These are phyloP conservation scores for Dermatemys mawii DNA, from an alignment of 2,113 vertebrate species.

Conservation along the genomic window DNA sequence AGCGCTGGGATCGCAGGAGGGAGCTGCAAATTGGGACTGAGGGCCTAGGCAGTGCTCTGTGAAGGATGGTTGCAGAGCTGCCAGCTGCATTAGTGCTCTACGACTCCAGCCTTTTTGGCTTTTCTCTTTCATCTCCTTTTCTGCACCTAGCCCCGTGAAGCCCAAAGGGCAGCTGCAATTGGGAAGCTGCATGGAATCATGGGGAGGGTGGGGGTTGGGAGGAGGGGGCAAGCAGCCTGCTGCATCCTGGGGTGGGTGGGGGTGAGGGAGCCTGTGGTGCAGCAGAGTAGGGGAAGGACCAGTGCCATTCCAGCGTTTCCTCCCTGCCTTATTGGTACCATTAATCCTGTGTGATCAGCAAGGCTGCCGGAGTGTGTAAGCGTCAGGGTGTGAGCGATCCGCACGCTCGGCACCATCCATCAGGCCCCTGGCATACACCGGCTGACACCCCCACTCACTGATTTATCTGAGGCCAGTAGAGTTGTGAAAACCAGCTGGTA, in stretches of 20 bases:
- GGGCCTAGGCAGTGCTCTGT: neutral
- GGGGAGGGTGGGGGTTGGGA: neutral
- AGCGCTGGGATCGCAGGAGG: neutral
- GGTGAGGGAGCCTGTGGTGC: accelerated
- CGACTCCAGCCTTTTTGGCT: neutral
- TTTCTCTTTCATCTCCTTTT: too few relatives aligned
- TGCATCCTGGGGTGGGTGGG: neutral
- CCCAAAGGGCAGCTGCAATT: neutral
- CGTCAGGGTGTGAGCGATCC: constrained; percentile 51
- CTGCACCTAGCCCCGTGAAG: too few relatives aligned
- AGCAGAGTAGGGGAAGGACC: neutral
- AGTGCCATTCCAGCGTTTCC: constrained; percentile 24
- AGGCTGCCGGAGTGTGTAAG: constrained; percentile 32
- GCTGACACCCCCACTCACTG: constrained; percentile 49
- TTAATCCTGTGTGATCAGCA: constrained; percentile 6
- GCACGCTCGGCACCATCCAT: constrained; percentile 56
- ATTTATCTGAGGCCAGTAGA: constrained; percentile 73
- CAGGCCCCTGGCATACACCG: constrained; percentile 42
- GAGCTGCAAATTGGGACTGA: neutral
- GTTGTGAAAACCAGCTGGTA: constrained; percentile 74
- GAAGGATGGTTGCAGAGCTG: neutral
- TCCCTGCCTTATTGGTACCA: constrained; percentile 36
- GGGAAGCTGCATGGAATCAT: neutral
- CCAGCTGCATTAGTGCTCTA: neutral
- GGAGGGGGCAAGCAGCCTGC: neutral